Evolutionary conservation across 2,797 vertebrate species (phyloP), one percentile per base, ranked within the genome.

Genomic region (Pangasius larnaudii): DNA sequence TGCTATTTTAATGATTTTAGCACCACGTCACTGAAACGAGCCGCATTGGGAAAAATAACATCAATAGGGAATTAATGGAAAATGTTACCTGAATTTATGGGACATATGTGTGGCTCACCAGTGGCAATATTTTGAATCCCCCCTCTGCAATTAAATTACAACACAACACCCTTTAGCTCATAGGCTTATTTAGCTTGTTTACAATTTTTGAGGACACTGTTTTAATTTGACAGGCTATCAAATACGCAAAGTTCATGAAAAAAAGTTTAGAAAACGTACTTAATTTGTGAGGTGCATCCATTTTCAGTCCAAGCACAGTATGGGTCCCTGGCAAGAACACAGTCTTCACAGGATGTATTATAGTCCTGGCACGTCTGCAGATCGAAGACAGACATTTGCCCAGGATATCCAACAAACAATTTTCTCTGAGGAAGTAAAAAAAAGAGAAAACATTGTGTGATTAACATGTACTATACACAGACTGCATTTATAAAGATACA

Each of bases 251-350:
- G 13, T n/a, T 79, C 30, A 59, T 5, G 14, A 16, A 59, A 63
- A 63, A 82, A 82, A 10, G 27, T 39, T 27, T 2, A 19, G 16
- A 59, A 75, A 59, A 71, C 63, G 56, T 92, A 96, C 95, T 1
- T 81, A 24, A 86, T 87, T 85, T 93, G 92, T 0, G 94, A 89
- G 2, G 42, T 88, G 91, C 96, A 97, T 86, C 93, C 93, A 58
- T 14, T 67, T 49, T 86, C 0, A 1, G 93, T 94, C 96, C 96
- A 97, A 30, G 94, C 93, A 84, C 96, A 97, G 93, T 96, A 96
- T 0, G 96, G 96, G 69, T 97, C 96, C 9, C 94, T 94, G 2
- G 96, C 94, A 90, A 97, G 92, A 71, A 97, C 93, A 83, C 96
- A 97, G 0, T 94, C 93, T 49, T 86, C 85, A 88, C 96, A 96